Base-by-base conservation (phyloP, 2,797 vertebrate species). In the Oreortyx pictus region DNA sequence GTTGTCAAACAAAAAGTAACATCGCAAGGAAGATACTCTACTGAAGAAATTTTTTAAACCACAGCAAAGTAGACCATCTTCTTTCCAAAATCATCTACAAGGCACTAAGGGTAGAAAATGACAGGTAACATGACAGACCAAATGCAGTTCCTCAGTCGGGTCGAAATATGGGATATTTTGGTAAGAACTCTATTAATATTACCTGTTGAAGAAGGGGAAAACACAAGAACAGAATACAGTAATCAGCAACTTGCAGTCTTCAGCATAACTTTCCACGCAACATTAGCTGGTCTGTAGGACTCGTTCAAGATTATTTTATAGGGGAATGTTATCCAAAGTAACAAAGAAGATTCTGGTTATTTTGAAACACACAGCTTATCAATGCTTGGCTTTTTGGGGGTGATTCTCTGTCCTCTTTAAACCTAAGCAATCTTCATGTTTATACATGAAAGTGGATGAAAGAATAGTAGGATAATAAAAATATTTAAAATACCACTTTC, bases 121-220 rank as follows among this genome's bases (percentile, higher is more conserved):
- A 98, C 98, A 98, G 98, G 98, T 97, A 98, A 98, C 97, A 97
- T 85, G 97, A 90, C 98, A 97, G 96, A 97, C 92, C 94, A 92
- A 82, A 96, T 82, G 95, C 67, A 97, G 97, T 90, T 97, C 97
- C 97, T 99, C 98, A 99, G 98, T 99, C 99, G 50, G 99, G 99
- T 98, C 98, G 98, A 96, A 99, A 99, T 98, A 99, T 99, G 96
- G 99, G 99, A 97, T 99, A 99, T 98, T 99, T 99, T 97, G 98
- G 99, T 98, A 99, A 97, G 98, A 99, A 99, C 98, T 99, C 99
- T 99, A 99, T 99, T 98, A 99, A 98, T 98, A 99, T 99, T 97
- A 99, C 99, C 99, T 99, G 96, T 52, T 96, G 97, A 97, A 96
- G 93, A 88, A 95, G 92, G 80, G 61, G 61, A 91, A 77, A 59